A percentile compares a stretch with the other conserved stretches of the same genome.
These are phyloP conservation scores for Nyctibius grandis DNA, from an alignment of 2,797 vertebrate species.

Conservation along the genomic window DNA sequence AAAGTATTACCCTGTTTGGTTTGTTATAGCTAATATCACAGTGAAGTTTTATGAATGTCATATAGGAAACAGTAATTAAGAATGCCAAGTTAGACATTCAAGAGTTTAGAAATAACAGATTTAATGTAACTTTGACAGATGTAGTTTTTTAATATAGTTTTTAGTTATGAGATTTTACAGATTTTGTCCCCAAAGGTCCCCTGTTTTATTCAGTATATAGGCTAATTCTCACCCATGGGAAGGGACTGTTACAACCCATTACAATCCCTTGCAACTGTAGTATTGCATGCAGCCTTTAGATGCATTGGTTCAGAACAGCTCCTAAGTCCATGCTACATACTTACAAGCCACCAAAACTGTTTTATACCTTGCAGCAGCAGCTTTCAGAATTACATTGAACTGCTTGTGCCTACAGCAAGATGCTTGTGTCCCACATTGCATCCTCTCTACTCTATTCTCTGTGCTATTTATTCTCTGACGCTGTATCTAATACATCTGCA, in stretches of 20 bases:
- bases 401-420: accelerated
- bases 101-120: background rate
- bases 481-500: background rate
- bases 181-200: background rate
- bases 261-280: background rate
- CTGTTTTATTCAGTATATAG: background rate
- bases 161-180: background rate
- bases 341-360: background rate
- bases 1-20: background rate
- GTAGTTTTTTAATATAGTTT: background rate
- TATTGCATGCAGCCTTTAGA: background rate
- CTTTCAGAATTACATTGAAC: background rate
- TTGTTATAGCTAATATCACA: background rate
- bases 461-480: background rate
- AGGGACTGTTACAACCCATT: background rate
- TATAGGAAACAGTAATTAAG: background rate
- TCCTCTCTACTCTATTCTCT: accelerated
- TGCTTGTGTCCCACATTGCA: background rate
- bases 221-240: background rate
- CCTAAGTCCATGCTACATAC: background rate
- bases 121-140: background rate
- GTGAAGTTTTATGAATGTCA: background rate
- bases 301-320: background rate
- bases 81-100: background rate
- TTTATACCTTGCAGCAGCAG: background rate